Evolutionary conservation across 2,888 invertebrate species (phyloP), one percentile per base, ranked within the genome.

Genomic region (Athrips mouffetella): DNA sequence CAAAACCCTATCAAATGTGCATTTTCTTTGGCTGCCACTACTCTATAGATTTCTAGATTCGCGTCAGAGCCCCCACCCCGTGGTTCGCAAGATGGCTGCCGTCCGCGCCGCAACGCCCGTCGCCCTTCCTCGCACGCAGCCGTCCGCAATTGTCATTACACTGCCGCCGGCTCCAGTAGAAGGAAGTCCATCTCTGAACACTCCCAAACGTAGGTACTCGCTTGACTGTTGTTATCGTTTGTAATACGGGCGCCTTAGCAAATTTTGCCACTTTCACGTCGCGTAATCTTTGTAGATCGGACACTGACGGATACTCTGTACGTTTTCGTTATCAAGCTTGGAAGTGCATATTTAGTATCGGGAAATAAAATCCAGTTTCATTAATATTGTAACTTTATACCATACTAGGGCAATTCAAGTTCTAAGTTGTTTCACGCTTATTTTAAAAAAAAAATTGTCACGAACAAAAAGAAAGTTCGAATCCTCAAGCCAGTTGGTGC

Each of bases 81-180:
- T n/a, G 7, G 31, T 48, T 45, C 50, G 50, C 48, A 46, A 45
- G 31, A 46, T 46, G 49, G 49, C 50, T 27, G 50, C 45, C 23
- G 33, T 20, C 60, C 66, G 64, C 65, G 52, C 68, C 70, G 70
- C 69, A 66, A 44, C 44, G 37, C 37, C 37, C 37, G 59, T 67
- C n/a, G 62, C 65, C 64, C 55, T 65, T 59, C 60, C 61, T 59
- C 65, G 67, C 63, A 62, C 62, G 54, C 56, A 51, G 53, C 46
- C 18, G 62, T 67, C 75, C 73, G 69, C 76, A 74, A 67, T 70
- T 75, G 70, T 76, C 79, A 78, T 75, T 77, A 78, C 70, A 66
- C 70, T 71, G 69, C 68, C 68, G 67, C 65, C 67, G 64, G 67
- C 63, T 63, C 59, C 55, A 54, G 52, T 49, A 47, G 52, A 42